Evolutionary conservation across 2,113 vertebrate species (phyloP), one percentile per base, ranked within the genome.

Genomic region (Xiphophorus couchianus): DNA sequence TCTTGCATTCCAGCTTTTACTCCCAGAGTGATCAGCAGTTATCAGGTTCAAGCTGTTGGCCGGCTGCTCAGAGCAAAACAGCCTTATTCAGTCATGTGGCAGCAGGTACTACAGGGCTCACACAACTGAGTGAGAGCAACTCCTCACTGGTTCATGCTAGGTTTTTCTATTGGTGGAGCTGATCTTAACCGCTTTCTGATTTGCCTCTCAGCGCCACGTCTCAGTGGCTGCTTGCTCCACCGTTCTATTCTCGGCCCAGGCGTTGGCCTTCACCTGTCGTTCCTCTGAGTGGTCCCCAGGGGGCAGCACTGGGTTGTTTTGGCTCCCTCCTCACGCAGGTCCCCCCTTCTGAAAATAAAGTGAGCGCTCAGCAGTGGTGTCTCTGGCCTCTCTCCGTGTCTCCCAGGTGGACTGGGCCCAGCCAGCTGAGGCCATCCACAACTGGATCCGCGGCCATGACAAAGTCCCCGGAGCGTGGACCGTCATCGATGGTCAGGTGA

Each of bases 401-500:
- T 67, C 71, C 1, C 72, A 96, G 95, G 79, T 98, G 76, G 92
- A 92, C 81, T 95, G 97, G 94, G 92, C 96, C 76, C 96, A 96
- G 84, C 87, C 97, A 58, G 97, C 97, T 1, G 84, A 92, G 84
- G 93, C 81, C 84, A 95, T 99, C 77, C 98, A 99, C 88, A 97
- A 99, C 78, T 99, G 98, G 98, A 97, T 99, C 85, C 94, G 98
- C 17, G 98, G 98, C 37, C 98, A 99, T 73, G 98, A 99, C 90
- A 99, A 99, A 94, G 96, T 99, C 31, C 98, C 98, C 13, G 98
- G 98, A 71, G 97, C 98, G 8, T 99, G 97, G 97, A 84, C 96
- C 0, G 82, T 94, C 80, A 95, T 99, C 62, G 91, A 94, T 51
- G 96, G 93, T 48, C 96, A 98, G 95, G 98, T 99, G 81, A 0